phyloP scores from a whole-genome alignment of 2,113 vertebrate species.

The Pithys albifrons region DNA sequence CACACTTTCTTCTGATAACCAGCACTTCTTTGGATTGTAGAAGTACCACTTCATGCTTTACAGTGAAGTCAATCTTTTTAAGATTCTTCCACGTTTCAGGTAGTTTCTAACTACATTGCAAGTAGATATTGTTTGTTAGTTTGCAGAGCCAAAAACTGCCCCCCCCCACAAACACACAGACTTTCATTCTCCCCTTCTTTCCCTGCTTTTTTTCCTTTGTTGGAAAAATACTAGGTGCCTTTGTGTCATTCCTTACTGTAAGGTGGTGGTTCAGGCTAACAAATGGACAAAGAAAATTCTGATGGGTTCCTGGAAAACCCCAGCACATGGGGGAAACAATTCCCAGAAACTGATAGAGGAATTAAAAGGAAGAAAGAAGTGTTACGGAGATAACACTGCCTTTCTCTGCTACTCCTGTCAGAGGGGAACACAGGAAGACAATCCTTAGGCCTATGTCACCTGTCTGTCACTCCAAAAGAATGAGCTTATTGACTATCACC shows the following conservation, averaged over 20 bases:
- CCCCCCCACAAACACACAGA: neutral
- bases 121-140: constrained; percentile 37
- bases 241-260: neutral
- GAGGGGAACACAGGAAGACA: no score
- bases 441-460: no score
- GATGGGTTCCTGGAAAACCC: no score
- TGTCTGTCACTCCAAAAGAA: no score
- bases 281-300: no score
- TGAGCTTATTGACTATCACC: no score
- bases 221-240: neutral
- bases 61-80: constrained; percentile 81
- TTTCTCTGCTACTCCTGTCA: no score
- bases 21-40: constrained; percentile 81
- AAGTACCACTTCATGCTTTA: constrained; percentile 73
- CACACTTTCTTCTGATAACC: constrained; percentile 90
- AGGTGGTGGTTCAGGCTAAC: no score
- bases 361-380: no score
- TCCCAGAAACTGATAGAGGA: no score
- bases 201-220: neutral
- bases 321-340: no score
- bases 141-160: neutral
- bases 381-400: no score
- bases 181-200: neutral
- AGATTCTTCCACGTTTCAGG: constrained; percentile 80
- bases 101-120: constrained; percentile 54